Evolutionary conservation across 1,140 invertebrate genomes (phyloP).

Genomic region (Sycophaga agraensis): DNA sequence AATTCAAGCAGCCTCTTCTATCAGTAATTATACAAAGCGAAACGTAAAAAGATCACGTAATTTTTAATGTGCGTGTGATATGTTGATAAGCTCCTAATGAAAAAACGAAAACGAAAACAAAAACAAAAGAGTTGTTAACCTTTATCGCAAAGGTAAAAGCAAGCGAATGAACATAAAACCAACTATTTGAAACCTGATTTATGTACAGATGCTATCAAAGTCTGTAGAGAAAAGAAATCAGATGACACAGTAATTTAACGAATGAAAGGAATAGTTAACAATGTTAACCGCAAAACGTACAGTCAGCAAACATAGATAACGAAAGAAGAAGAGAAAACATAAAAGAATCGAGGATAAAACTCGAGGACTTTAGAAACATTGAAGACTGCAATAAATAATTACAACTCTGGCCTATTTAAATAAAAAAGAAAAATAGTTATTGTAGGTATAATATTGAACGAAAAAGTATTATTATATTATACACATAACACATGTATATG

Average conservation of each 20-base stretch:
- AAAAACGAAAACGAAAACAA: neutral
- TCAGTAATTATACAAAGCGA: neutral
- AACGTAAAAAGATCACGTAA: neutral
- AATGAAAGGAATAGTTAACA: neutral
- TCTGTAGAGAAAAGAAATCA: neutral
- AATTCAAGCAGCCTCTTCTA: slow-evolving; percentile 14
- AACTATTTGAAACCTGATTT: neutral
- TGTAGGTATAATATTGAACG: slow-evolving; percentile 31
- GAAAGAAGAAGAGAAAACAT: neutral
- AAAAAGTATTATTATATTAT: slow-evolving; percentile 6
- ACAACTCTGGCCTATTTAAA: slow-evolving; percentile 46
- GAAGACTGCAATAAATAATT: slow-evolving; percentile 45
- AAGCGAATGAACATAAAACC: neutral
- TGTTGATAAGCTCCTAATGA: neutral
- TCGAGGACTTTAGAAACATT: slow-evolving; percentile 35
- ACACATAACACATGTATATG: slow-evolving; percentile 5
- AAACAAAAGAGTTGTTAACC: neutral
- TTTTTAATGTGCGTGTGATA: slow-evolving; percentile 6
- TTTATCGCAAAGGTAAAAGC: neutral
- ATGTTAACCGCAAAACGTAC: neutral
- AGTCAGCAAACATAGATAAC: neutral
- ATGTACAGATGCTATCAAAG: neutral
- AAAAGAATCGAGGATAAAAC: slow-evolving; percentile 3
- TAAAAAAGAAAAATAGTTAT: slow-evolving; percentile 30
- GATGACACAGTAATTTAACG: neutral